Evolutionary conservation across 2,113 vertebrate species (phyloP).

Genomic region (Corapipo altera): DNA sequence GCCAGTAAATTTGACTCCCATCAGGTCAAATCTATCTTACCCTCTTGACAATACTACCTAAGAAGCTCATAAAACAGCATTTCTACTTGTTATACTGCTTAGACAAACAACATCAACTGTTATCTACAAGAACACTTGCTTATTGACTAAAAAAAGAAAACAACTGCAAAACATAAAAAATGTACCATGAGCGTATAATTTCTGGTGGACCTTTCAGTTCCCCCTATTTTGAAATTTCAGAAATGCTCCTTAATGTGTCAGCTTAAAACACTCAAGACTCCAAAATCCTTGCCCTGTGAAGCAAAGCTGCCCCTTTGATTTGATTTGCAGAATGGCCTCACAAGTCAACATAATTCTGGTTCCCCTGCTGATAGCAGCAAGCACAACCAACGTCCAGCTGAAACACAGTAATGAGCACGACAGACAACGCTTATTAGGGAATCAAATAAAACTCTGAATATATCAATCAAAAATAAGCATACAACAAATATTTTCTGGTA

Average conservation of each 20-base stretch:
- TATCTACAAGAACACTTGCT: neutral
- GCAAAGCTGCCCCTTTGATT: neutral
- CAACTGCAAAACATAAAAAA: neutral
- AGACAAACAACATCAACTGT: neutral
- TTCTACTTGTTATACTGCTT: neutral
- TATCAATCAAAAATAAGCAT: neutral
- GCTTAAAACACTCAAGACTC: neutral
- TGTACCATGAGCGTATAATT: neutral
- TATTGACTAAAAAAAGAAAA: neutral
- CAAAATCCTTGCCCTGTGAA: neutral
- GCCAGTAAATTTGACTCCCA: neutral
- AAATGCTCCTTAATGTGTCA: neutral
- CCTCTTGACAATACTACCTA: neutral
- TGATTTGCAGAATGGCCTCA: constrained; percentile 4
- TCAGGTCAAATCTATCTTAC: neutral
- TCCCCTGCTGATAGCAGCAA: neutral
- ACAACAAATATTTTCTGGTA: neutral
- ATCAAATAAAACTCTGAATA: neutral
- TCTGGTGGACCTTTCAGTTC: neutral
- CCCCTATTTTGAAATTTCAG: neutral
- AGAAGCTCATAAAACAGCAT: neutral
- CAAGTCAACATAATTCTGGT: neutral
- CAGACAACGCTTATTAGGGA: neutral
- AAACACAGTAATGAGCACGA: neutral
- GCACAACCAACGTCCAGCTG: neutral